Conservation (phyloP, 2,888 invertebrate genomes). For the Craniophora ligustri region DNA sequence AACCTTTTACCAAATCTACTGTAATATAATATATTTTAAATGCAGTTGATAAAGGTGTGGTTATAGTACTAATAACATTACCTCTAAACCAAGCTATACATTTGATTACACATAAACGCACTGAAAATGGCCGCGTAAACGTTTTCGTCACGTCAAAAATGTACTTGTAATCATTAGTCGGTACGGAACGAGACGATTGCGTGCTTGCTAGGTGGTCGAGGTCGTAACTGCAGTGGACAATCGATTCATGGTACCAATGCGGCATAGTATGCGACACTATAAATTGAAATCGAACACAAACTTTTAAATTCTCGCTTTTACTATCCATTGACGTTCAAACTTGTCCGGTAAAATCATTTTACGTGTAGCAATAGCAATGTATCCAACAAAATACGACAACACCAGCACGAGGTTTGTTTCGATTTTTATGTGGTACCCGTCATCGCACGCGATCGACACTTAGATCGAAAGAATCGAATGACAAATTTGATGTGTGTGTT, state of each 20-base stretch:
- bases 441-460: slow-evolving; percentile 63
- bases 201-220: slow-evolving; percentile 83
- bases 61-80: not conserved
- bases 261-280: slow-evolving; percentile 81
- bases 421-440: slow-evolving; percentile 58
- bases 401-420: slow-evolving; percentile 45
- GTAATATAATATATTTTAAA: too few species aligned
- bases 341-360: slow-evolving; percentile 5
- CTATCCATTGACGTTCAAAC: slow-evolving; percentile 57
- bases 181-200: slow-evolving; percentile 78
- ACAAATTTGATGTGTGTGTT: slow-evolving; percentile 62
- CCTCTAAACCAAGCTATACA: slow-evolving; percentile 1
- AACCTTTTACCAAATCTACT: too few species aligned
- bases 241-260: slow-evolving; percentile 85
- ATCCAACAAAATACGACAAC: slow-evolving; percentile 46
- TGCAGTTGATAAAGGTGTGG: too few species aligned
- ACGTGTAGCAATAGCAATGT: slow-evolving; percentile 48
- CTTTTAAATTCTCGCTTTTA: slow-evolving; percentile 57
- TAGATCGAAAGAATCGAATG: slow-evolving; percentile 68
- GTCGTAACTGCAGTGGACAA: slow-evolving; percentile 83
- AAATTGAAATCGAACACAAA: slow-evolving; percentile 72
- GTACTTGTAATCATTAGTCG: slow-evolving; percentile 68
- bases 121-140: slow-evolving; percentile 37
- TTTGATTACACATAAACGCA: slow-evolving; percentile 45
- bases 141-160: slow-evolving; percentile 58